Evolutionary conservation across 2,888 invertebrate species (phyloP).

Genomic region (Pyralis farinalis): DNA sequence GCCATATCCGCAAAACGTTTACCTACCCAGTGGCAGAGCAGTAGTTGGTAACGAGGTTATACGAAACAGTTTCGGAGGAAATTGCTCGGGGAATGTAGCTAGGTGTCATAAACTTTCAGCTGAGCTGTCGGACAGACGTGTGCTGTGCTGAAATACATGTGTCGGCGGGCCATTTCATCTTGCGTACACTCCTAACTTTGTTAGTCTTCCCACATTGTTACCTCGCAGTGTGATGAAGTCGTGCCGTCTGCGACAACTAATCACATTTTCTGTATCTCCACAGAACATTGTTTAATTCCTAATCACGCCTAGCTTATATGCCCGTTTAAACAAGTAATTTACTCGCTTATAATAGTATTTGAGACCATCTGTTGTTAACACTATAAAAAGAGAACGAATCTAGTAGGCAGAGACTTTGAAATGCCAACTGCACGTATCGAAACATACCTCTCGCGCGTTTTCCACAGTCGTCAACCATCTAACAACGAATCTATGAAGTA

Average conservation of each 20-base stretch:
- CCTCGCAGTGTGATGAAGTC: slow-evolving; percentile 10
- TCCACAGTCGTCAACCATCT: too few species aligned
- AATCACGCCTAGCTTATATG: too few species aligned
- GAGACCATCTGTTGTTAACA: too few species aligned
- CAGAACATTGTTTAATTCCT: too few species aligned
- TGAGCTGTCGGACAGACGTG: slow-evolving; percentile 59
- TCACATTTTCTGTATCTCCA: background rate
- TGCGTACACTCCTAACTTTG: slow-evolving; percentile 39
- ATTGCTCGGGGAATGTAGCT: slow-evolving; percentile 65
- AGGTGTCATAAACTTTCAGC: slow-evolving; percentile 72
- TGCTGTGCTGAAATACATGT: slow-evolving; percentile 57
- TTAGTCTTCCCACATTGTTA: slow-evolving; percentile 35
- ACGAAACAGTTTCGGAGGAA: slow-evolving; percentile 64
- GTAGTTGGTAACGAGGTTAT: slow-evolving; percentile 71
- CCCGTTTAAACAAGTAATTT: too few species aligned
- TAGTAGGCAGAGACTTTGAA: too few species aligned
- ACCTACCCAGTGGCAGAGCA: slow-evolving; percentile 51
- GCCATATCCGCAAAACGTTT: slow-evolving; percentile 62
- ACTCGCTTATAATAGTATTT: too few species aligned
- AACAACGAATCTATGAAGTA: too few species aligned
- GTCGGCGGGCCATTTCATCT: slow-evolving; percentile 53
- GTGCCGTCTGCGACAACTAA: slow-evolving; percentile 1
- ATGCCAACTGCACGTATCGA: too few species aligned
- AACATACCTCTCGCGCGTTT: too few species aligned
- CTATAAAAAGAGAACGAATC: too few species aligned